Evolutionary conservation across 2,113 vertebrate species (phyloP).

Genomic region (Eulemur rufifrons): DNA sequence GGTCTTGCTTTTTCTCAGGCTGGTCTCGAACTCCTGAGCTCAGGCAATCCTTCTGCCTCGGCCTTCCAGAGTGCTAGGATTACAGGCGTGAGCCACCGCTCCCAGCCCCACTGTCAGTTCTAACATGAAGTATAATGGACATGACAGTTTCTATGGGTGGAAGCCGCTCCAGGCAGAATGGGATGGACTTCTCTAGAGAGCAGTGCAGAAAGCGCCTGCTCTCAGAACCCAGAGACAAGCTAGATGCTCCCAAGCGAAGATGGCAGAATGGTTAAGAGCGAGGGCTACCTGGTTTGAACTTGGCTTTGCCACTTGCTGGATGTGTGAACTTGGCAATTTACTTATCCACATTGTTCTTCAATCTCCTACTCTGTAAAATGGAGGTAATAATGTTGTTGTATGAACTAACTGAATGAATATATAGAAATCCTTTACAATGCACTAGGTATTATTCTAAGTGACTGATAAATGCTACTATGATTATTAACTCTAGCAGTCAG

Average conservation of each 20-base stretch:
- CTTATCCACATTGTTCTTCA: not conserved
- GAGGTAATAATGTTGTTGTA: not conserved
- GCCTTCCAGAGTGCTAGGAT: too few species aligned
- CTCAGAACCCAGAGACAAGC: not conserved
- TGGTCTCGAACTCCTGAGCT: too few species aligned
- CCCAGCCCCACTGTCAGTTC: not conserved
- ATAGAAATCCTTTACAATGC: not conserved
- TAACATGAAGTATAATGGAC: not conserved
- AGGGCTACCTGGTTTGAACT: not conserved
- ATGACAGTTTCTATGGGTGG: not conserved
- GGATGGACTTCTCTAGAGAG: not conserved
- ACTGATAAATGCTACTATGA: not conserved
- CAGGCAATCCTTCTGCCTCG: too few species aligned
- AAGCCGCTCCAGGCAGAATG: not conserved
- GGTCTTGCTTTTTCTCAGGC: too few species aligned
- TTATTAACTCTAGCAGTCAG: not conserved
- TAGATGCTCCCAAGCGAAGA: not conserved
- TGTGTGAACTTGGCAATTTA: not conserved
- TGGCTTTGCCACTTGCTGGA: not conserved
- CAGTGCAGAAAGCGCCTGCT: fast-evolving
- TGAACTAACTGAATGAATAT: not conserved
- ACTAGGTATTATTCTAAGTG: not conserved
- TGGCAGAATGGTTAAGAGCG: not conserved
- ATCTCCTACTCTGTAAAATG: not conserved
- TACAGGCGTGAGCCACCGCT: too few species aligned